Base-by-base conservation (phyloP, 2,797 vertebrate species). In the Centropyge bicolor region DNA sequence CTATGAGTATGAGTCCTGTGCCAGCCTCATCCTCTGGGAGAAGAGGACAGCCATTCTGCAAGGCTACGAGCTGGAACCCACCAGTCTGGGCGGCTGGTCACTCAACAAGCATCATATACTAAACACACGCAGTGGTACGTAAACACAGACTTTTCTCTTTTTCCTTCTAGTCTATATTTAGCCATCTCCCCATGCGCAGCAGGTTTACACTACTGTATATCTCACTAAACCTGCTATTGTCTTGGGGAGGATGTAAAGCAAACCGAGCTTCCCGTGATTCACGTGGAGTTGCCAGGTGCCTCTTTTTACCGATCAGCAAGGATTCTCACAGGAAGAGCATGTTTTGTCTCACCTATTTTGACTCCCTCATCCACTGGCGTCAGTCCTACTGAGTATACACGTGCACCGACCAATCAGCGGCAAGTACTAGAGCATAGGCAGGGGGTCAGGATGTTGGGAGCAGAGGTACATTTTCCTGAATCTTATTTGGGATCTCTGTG, bases 1-100 rank as follows among this genome's bases (percentile, higher is more conserved):
- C 7, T 99, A 98, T 78, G 98, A 99, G 78, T 99, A 99, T 51
- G 98, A 99, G 92, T 98, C 98, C 24, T 99, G 98, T 80, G 97
- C 96, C 61, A 98, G 96, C 67, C 96, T 99, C 80, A 97, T 99
- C 89, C 94, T 99, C 24, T 99, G 98, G 98, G 98, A 99, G 94
- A 99, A 99, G 92, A 97, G 98, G 89, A 99, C 97, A 0, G 95
- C 96, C 6, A 81, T 97, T 52, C 95, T 99, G 74, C 98, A 99
- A 91, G 98, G 98, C 60, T 99, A 97, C 57, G 98, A 99, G 87
- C 95, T 99, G 91, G 98, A 99, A 80, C 97, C 98, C 49, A 98
- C 98, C 76, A 97, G 96, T 89, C 95, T 99, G 68, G 98, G 98
- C 0, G 97, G 98, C 71, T 99, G 98, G 98, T 99, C 98, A 14